Conservation (phyloP, 2,888 invertebrate genomes). For the Habrosyne pyritoides region DNA sequence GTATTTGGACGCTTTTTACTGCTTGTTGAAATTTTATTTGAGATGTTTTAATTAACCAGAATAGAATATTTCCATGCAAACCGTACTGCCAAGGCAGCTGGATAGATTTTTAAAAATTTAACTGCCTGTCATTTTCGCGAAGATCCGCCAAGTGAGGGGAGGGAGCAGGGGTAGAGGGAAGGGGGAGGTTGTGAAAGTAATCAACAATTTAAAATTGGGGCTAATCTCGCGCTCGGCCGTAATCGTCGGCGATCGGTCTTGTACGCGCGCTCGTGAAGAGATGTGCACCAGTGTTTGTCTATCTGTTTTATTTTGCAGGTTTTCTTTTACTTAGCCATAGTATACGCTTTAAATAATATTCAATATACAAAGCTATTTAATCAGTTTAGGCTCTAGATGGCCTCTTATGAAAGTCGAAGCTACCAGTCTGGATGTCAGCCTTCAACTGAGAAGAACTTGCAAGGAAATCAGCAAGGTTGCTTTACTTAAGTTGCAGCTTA, state of each 20-base stretch:
- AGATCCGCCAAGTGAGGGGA: constrained; percentile 34
- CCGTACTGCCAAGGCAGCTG: constrained; percentile 28
- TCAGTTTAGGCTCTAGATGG: too few relatives aligned
- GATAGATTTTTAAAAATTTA: constrained; percentile 66
- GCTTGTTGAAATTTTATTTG: too few relatives aligned
- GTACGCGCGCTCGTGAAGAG: constrained; percentile 24
- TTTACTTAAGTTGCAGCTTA: too few relatives aligned
- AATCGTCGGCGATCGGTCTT: constrained; percentile 72
- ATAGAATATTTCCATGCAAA: constrained; percentile 26
- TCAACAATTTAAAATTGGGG: constrained; percentile 82
- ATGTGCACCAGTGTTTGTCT: constrained; percentile 11
- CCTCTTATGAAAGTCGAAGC: too few relatives aligned
- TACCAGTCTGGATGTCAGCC: too few relatives aligned
- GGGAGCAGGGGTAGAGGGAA: constrained; percentile 24
- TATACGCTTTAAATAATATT: too few relatives aligned
- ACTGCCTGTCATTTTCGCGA: constrained; percentile 67
- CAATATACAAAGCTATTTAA: too few relatives aligned
- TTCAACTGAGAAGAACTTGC: too few relatives aligned
- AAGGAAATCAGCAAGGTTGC: too few relatives aligned
- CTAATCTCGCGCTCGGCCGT: constrained; percentile 68
- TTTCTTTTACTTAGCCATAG: too few relatives aligned
- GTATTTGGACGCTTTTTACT: too few relatives aligned
- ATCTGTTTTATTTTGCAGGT: neutral
- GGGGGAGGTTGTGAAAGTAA: constrained; percentile 62
- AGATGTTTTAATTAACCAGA: too few relatives aligned